These are phyloP conservation scores for Reticulitermes speratus DNA, from an alignment of 1,140 invertebrate species.

Conservation along the genomic window DNA sequence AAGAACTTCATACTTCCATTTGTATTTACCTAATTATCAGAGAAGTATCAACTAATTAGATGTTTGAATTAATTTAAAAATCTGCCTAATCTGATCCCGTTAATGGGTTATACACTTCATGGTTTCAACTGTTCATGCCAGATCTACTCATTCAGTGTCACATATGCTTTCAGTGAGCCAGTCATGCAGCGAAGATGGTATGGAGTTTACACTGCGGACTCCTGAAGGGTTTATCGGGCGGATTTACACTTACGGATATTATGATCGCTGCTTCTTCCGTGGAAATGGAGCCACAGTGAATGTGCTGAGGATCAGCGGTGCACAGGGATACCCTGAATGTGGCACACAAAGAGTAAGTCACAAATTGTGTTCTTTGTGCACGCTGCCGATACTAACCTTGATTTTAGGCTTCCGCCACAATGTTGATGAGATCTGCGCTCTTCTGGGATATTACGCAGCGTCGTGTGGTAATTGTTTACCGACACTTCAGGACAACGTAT, in stretches of 20 bases:
- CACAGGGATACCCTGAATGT: conserved; percentile 88
- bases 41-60: no score
- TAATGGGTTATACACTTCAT: no score
- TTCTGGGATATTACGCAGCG: no score
- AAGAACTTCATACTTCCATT: conserved; percentile 39
- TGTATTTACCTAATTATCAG: neutral
- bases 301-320: conserved; percentile 79
- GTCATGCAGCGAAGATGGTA: conserved; percentile 88
- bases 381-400: neutral
- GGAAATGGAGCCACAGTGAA: conserved; percentile 83
- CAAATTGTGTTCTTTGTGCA: neutral
- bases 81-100: no score
- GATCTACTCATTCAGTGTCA: no score
- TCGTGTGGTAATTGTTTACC: no score
- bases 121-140: no score
- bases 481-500: no score
- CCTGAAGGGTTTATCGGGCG: conserved; percentile 85
- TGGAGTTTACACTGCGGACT: conserved; percentile 87
- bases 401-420: no score
- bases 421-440: no score
- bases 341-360: conserved; percentile 73
- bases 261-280: conserved; percentile 86
- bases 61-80: no score
- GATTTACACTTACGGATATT: conserved; percentile 90
- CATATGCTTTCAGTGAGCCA: conserved; percentile 68